These are phyloP conservation scores for Miniopterus natalensis DNA, from an alignment of 2,113 vertebrate species.

Conservation along the genomic window DNA sequence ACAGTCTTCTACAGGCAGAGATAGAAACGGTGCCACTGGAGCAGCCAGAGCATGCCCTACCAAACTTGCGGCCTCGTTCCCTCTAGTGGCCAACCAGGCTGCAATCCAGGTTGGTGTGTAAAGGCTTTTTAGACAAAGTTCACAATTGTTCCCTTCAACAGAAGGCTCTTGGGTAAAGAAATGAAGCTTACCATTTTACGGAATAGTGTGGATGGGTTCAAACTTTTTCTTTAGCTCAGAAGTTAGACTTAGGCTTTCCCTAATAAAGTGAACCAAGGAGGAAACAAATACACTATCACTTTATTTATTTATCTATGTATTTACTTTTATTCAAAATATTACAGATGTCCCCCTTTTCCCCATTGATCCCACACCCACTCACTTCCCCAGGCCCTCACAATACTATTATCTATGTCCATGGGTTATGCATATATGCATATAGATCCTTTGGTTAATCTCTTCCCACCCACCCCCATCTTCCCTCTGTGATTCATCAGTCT, in stretches of 20 bases:
- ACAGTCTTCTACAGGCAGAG: not conserved
- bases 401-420: too few relatives aligned
- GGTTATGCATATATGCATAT: too few relatives aligned
- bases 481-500: too few relatives aligned
- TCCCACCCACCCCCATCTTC: too few relatives aligned
- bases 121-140: not conserved
- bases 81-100: not conserved
- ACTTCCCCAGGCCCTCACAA: too few relatives aligned
- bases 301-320: not conserved
- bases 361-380: too few relatives aligned
- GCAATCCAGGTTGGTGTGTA: fast-evolving
- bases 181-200: not conserved
- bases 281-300: not conserved
- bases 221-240: not conserved
- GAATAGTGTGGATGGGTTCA: not conserved
- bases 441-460: too few relatives aligned
- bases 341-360: too few relatives aligned
- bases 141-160: not conserved
- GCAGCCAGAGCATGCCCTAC: not conserved
- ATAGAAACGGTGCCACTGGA: fast-evolving
- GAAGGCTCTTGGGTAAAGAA: not conserved
- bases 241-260: not conserved
- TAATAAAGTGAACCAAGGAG: not conserved
- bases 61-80: too few relatives aligned
- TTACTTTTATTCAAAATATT: too few relatives aligned